Percentiles rank a stretch among this genome's conserved stretches.
Evolutionary conservation across 1,140 invertebrate species (phyloP).

Genomic region (Triops cancriformis): DNA sequence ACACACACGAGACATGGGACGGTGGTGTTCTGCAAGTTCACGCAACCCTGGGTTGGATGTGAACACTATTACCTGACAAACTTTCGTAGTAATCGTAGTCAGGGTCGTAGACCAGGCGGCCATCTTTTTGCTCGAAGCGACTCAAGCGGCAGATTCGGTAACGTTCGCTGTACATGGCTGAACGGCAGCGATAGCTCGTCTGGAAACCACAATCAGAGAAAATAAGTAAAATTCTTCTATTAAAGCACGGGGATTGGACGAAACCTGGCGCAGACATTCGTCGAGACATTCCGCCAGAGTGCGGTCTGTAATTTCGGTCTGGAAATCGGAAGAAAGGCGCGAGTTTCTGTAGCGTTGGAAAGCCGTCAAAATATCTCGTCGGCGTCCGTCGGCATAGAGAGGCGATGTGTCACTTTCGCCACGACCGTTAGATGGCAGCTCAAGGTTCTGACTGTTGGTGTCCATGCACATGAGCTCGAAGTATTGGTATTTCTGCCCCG

Average conservation of each 20-base stretch:
- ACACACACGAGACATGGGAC: not conserved
- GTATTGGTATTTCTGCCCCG: slow-evolving; percentile 30
- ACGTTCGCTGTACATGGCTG: slow-evolving; percentile 75
- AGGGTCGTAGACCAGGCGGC: slow-evolving; percentile 76
- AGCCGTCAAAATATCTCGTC: slow-evolving; percentile 63
- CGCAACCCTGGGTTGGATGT: not conserved
- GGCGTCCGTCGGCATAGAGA: slow-evolving; percentile 63
- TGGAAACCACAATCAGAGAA: no score
- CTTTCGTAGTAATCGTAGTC: slow-evolving; percentile 89
- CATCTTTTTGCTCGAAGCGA: slow-evolving; percentile 74
- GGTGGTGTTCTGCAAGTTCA: slow-evolving; percentile 8
- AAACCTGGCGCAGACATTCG: slow-evolving; percentile 63
- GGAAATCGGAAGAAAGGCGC: slow-evolving; percentile 71
- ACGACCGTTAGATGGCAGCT: not conserved
- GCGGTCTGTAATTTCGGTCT: slow-evolving; percentile 76
- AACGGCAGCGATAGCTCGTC: slow-evolving; percentile 76
- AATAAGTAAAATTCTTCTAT: no score
- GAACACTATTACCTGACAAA: slow-evolving; percentile 68
- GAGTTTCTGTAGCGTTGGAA: slow-evolving; percentile 80
- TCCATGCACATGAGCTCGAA: slow-evolving; percentile 36
- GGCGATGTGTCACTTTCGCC: slow-evolving; percentile 53
- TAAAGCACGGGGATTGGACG: no score
- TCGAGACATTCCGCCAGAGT: slow-evolving; percentile 79
- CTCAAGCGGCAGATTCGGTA: slow-evolving; percentile 73
- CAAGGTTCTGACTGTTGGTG: slow-evolving; percentile 32